Evolutionary conservation across 2,888 invertebrate species (phyloP), one percentile per base, ranked within the genome.

Genomic region (Chirona hameri): DNA sequence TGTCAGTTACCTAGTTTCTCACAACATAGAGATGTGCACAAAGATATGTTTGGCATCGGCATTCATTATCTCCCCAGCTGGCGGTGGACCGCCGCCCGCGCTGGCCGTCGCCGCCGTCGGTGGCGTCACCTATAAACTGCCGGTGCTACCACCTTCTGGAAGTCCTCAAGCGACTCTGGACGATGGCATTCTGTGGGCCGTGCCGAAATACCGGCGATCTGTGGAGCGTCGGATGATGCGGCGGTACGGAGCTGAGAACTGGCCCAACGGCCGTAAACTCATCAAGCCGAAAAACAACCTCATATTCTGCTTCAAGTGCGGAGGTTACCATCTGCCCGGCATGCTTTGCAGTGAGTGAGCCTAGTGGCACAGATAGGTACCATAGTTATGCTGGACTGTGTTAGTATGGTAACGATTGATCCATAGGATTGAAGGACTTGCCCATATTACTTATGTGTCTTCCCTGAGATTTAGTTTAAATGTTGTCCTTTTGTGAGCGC

Each of bases 141-240:
- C 76, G 46, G 76, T 46, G 76, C 21, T 46, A 46, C 76, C 76
- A 24, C 76, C 76, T 76, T 39, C 10, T 21, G 76, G 21, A 24
- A 10, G 39, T 29, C 72, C 9, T 31, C 72, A 24, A 7, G 7
- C 82, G 29, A 27, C 7, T 5, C 27, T 65, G 39, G 24, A 4
- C 57, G 92, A 94, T 88, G 93, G 94, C 3, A 91, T 95, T 85
- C 87, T 97, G 31, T 93, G 93, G 91, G 96, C 93, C 81, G 95
- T 94, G 2, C 97, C 96, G 0, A 94, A 93, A 87, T 90, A 90
- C 84, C 90, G 98, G 85, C 90, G 95, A 85, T 91, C 94, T 0
- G 85, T 95, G 79, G 97, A 97, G 87, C 93, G 89, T 87, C 90
- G 95, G 84, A 88, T 90, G 85, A 93, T 91, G 79, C 90, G 96